These are phyloP conservation scores for Oryzias celebensis DNA, from an alignment of 2,113 vertebrate species.

Conservation along the genomic window DNA sequence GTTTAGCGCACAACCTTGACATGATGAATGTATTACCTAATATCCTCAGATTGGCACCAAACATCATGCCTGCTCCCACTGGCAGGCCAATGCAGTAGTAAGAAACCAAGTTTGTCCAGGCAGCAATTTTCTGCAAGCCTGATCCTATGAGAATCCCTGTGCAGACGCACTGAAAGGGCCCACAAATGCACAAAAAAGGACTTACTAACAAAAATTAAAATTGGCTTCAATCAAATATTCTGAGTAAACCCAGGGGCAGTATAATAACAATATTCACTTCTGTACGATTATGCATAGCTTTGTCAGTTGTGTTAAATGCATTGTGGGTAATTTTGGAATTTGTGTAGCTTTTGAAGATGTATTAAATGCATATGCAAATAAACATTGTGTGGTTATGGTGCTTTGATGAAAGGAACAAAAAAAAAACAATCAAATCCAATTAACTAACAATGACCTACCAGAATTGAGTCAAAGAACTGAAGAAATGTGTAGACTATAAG, in stretches of 20 bases:
- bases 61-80: constrained; percentile 80
- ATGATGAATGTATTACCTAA: constrained; percentile 70
- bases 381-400: too few relatives aligned
- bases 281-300: too few relatives aligned
- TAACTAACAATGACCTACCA: constrained; percentile 59
- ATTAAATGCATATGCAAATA: too few relatives aligned
- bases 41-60: constrained; percentile 76
- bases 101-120: constrained; percentile 75
- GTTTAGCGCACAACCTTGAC: too few relatives aligned
- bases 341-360: too few relatives aligned
- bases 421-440: too few relatives aligned
- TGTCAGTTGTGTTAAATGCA: too few relatives aligned
- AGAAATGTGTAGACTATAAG: constrained; percentile 62
- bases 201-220: neutral
- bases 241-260: too few relatives aligned
- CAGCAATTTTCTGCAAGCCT: constrained; percentile 88
- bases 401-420: too few relatives aligned
- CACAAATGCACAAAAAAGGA: constrained; percentile 13
- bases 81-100: constrained; percentile 85
- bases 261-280: too few relatives aligned
- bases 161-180: constrained; percentile 75
- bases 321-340: too few relatives aligned
- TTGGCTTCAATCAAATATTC: too few relatives aligned
- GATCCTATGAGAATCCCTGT: constrained; percentile 82
- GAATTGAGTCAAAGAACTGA: constrained; percentile 74